Conservation (phyloP, 2,113 vertebrate genomes). For the Ahaetulla prasina region DNA sequence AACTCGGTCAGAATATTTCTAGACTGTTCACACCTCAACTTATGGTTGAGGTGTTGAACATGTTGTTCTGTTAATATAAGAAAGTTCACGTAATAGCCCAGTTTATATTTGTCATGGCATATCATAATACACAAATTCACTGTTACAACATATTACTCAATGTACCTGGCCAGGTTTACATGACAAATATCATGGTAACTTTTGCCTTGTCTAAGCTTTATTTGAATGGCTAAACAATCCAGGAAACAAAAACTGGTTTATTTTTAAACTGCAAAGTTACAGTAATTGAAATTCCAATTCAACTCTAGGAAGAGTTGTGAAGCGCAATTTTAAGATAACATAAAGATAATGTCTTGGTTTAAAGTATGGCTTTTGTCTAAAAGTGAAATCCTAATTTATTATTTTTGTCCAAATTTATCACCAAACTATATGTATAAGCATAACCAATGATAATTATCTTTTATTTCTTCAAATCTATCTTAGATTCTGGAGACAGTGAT, state of each 20-base stretch:
- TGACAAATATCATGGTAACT: not conserved
- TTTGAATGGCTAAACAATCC: not conserved
- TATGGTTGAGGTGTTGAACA: too few species aligned
- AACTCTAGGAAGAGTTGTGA: too few species aligned
- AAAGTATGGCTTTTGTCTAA: not conserved
- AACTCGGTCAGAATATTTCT: not conserved
- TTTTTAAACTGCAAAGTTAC: not conserved
- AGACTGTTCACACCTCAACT: not conserved
- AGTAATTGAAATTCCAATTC: too few species aligned
- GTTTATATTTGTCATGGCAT: not conserved
- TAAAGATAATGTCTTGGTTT: not conserved
- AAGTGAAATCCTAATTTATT: not conserved
- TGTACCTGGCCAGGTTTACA: not conserved
- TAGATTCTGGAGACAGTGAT: conserved; percentile 67
- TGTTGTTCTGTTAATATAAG: not conserved
- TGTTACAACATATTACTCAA: not conserved
- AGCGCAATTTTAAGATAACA: not conserved
- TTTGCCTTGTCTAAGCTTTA: not conserved
- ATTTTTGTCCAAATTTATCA: not conserved
- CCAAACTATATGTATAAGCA: not conserved
- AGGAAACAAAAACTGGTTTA: not conserved
- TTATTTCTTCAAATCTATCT: not conserved
- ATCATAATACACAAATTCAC: too few species aligned
- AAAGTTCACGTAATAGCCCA: not conserved
- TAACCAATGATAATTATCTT: not conserved